phyloP scores from a whole-genome alignment of 2,888 invertebrate species.

The Papilio demoleus region DNA sequence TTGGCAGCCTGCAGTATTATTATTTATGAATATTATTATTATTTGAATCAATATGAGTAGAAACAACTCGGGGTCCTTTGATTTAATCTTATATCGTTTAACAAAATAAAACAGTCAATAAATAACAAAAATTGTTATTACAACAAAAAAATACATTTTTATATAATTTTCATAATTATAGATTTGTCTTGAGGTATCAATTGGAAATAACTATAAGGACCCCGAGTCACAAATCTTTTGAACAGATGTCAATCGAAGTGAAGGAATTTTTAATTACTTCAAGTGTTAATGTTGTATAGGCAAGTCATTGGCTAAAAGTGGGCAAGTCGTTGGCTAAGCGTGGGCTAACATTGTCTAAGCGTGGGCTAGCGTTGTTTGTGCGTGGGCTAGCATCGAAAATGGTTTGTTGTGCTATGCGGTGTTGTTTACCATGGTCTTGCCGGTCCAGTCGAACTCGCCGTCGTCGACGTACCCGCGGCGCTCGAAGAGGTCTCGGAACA shows the following conservation, averaged over 20 bases:
- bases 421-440: slow-evolving; percentile 88
- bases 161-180: neutral
- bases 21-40: too few relatives aligned
- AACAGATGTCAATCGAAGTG: neutral
- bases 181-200: neutral
- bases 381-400: neutral
- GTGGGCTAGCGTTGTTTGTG: neutral
- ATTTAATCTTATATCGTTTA: neutral
- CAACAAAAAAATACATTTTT: neutral
- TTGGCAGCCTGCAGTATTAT: neutral
- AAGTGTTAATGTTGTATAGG: neutral
- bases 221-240: neutral
- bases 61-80: neutral
- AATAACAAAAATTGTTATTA: neutral
- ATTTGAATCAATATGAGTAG: neutral
- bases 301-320: too few relatives aligned
- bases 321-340: too few relatives aligned
- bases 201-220: neutral
- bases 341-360: neutral
- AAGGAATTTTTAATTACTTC: neutral
- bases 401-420: slow-evolving; percentile 45
- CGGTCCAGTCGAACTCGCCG: slow-evolving; percentile 98
- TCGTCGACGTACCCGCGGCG: slow-evolving; percentile 94
- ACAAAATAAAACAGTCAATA: neutral
- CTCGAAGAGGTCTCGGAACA: slow-evolving; percentile 96